These are phyloP conservation scores for Clostera curtula DNA, from an alignment of 2,888 invertebrate species.

Conservation along the genomic window DNA sequence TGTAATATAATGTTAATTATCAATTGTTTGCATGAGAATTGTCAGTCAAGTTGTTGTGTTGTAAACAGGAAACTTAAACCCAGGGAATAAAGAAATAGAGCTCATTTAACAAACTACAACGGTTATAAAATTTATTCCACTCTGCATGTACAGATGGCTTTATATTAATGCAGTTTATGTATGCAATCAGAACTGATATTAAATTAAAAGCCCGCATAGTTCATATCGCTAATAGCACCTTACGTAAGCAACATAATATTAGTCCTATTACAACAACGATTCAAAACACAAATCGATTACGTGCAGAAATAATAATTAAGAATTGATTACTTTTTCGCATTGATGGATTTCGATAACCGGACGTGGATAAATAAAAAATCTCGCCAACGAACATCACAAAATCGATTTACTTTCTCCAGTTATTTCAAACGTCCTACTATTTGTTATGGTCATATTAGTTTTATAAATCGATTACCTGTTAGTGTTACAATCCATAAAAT, in stretches of 20 bases:
- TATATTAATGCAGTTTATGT: constrained; percentile 1
- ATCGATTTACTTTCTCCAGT: constrained; percentile 14
- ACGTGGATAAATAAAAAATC: constrained; percentile 9
- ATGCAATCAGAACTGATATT: constrained; percentile 5
- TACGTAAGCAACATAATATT: constrained; percentile 9
- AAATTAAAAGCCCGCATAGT: constrained; percentile 11
- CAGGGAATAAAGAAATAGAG: too few species aligned
- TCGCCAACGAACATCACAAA: constrained; percentile 10
- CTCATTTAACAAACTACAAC: too few species aligned
- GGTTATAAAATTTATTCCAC: too few species aligned
- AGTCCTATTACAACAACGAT: constrained; percentile 7
- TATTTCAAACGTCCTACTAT: constrained; percentile 3
- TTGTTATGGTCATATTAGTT: constrained; percentile 1
- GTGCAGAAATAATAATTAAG: constrained; percentile 18
- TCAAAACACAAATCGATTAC: constrained; percentile 13
- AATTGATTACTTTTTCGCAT: constrained; percentile 9
- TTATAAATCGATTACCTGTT: constrained; percentile 11
- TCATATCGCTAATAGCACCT: constrained; percentile 4
- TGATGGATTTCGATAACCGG: constrained; percentile 8
- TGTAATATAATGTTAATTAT: too few species aligned
- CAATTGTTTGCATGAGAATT: too few species aligned
- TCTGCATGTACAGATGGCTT: too few species aligned
- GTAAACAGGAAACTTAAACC: too few species aligned
- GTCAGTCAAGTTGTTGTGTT: too few species aligned
- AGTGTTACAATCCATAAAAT: constrained; percentile 4